Evolutionary conservation across 2,888 invertebrate species (phyloP).

Genomic region (Leptinotarsa haldemani): DNA sequence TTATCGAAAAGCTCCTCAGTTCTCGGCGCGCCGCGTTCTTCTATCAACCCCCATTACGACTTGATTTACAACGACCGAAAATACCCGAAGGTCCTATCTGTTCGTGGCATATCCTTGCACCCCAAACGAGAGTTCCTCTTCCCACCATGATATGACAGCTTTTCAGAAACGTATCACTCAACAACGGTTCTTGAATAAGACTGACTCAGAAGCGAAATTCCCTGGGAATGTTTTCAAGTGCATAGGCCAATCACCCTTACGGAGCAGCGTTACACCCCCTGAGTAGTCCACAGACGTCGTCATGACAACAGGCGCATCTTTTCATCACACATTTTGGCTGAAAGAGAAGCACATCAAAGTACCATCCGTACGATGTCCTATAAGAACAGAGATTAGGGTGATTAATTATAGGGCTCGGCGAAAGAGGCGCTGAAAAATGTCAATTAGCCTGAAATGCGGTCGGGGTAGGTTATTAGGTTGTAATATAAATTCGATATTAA

Average conservation of each 20-base stretch:
- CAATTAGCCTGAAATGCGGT: slow-evolving; percentile 26
- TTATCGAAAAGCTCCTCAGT: slow-evolving; percentile 5
- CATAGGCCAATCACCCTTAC: background rate
- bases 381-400: slow-evolving; percentile 49
- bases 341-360: slow-evolving; percentile 30
- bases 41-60: slow-evolving; percentile 43
- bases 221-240: background rate
- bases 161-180: background rate
- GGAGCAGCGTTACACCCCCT: slow-evolving; percentile 50
- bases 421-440: slow-evolving; percentile 34
- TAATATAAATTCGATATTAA: background rate
- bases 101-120: slow-evolving; percentile 30
- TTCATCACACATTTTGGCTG: slow-evolving; percentile 45
- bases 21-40: slow-evolving; percentile 23
- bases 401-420: slow-evolving; percentile 42
- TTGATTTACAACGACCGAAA: slow-evolving; percentile 49
- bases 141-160: background rate
- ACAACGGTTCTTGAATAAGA: background rate
- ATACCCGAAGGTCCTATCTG: slow-evolving; percentile 48
- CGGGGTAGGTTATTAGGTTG: slow-evolving; percentile 12
- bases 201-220: background rate
- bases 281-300: slow-evolving; percentile 55
- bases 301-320: slow-evolving; percentile 59
- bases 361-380: slow-evolving; percentile 36
- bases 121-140: background rate